Evolutionary conservation across 2,888 invertebrate species (phyloP), one percentile per base, ranked within the genome.

Genomic region (Copidosoma aretas): DNA sequence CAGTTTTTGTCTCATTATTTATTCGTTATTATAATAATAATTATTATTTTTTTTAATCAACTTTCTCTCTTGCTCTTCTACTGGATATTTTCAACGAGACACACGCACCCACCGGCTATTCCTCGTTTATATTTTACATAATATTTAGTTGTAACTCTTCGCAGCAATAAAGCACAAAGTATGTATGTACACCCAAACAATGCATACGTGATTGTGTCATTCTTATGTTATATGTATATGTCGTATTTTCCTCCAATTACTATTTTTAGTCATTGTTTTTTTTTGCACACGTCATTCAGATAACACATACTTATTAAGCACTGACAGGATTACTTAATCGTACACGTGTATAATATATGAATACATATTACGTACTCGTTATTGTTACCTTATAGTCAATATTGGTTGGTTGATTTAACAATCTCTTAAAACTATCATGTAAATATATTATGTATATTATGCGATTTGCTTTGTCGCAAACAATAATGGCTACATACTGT

Each of bases 141-240:
- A n/a, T n/a, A 32, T 8, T 5, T 32, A 32, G 32, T 32, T 32
- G 32, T 32, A 32, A 32, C 32, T 32, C 32, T 8, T 32, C 8
- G 32, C 32, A 8, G 32, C 8, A 32, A 32, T 8, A 32, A 32
- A 32, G 32, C 32, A 32, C 32, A 32, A 32, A 32, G 32, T 32
- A 54, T 53, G 59, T 58, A 54, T 56, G 67, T 57, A 64, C 19
- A 41, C 60, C 24, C 57, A 49, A 66, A 60, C 60, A 61, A n/a
- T 68, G 60, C 60, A 60, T 59, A 62, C 64, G 49, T 63, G 57
- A 52, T 65, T 63, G 65, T 62, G 52, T 60, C 63, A 57, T 54
- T 25, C 15, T 57, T 15, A 17, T 22, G 39, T 53, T 58, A 24
- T 51, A 17, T 46, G 12, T 46, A 12, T 46, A 46, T 46, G 12